Evolutionary conservation across 2,888 invertebrate species (phyloP), one percentile per base, ranked within the genome.

Genomic region (Plutella xylostella): DNA sequence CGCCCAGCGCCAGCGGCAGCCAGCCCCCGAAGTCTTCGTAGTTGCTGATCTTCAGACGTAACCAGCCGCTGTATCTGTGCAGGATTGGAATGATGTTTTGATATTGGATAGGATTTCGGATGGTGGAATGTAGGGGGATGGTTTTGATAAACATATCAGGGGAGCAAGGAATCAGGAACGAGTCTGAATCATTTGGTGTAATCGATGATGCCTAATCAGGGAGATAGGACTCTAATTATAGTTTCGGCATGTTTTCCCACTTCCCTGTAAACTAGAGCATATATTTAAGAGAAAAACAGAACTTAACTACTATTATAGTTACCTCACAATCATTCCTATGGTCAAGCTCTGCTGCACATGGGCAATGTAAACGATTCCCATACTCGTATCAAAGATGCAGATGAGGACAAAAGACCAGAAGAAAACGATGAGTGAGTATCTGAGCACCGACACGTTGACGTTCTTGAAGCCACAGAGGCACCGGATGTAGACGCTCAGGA

Each of bases 41-140:
- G 15, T 56, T 54, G 0, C 55, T 4, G 0, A 79, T 47, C 11
- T 66, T 58, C 12, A 75, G 45, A 28, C 70, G 63, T 0, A 65
- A 61, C 77, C 78, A 79, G 0, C 80, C 80, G 37, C 76, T 76
- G 51, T 79, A 70, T 17, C 49, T 48, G n/a, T n/a, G n/a, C n/a
- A n/a, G n/a, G n/a, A n/a, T n/a, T n/a, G n/a, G n/a, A n/a, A n/a
- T n/a, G n/a, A n/a, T n/a, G n/a, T n/a, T n/a, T n/a, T n/a, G n/a
- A n/a, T n/a, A n/a, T n/a, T n/a, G n/a, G n/a, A n/a, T n/a, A n/a
- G n/a, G n/a, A n/a, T n/a, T n/a, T n/a, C n/a, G n/a, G n/a, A n/a
- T n/a, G n/a, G n/a, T n/a, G n/a, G n/a, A n/a, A n/a, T n/a, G n/a
- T n/a, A n/a, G n/a, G n/a, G n/a, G n/a, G n/a, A n/a, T n/a, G n/a